These are phyloP conservation scores for Archivesica marissinica DNA, from an alignment of 1,140 invertebrate genomes.

Conservation along the genomic window DNA sequence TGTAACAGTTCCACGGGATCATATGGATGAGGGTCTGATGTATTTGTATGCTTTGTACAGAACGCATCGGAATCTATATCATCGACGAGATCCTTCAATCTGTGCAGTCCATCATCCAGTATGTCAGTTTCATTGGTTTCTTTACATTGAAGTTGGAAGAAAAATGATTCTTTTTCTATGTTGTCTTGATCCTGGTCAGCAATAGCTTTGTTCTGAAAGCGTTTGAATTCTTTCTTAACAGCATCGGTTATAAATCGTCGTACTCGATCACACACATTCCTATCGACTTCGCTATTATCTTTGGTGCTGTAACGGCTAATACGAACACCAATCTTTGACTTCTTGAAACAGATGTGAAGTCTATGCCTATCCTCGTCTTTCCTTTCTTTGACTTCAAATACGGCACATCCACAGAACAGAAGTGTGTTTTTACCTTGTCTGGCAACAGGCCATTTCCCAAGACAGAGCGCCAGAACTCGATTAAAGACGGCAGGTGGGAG, in stretches of 20 bases:
- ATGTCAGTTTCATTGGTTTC: neutral
- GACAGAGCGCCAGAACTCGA: conserved; percentile 23
- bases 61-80: neutral
- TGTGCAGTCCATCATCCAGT: conserved; percentile 27
- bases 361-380: neutral
- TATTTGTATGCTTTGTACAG: neutral
- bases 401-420: conserved; percentile 39
- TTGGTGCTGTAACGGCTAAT: conserved; percentile 27
- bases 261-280: conserved; percentile 26
- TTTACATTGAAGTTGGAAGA: conserved; percentile 24
- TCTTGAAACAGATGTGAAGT: conserved; percentile 41
- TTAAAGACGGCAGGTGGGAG: conserved; percentile 54
- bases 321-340: conserved; percentile 22
- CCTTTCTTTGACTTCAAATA: conserved; percentile 37
- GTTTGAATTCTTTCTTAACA: conserved; percentile 10
- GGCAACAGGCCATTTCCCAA: conserved; percentile 31
- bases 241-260: conserved; percentile 21
- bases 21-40: neutral
- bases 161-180: neutral
- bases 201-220: neutral
- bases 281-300: neutral
- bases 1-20: neutral
- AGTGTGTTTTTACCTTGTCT: conserved; percentile 42
- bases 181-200: neutral
- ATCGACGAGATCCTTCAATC: neutral